Evolutionary conservation across 2,888 invertebrate genomes (phyloP).

Genomic region (Cordilura impudica): DNA sequence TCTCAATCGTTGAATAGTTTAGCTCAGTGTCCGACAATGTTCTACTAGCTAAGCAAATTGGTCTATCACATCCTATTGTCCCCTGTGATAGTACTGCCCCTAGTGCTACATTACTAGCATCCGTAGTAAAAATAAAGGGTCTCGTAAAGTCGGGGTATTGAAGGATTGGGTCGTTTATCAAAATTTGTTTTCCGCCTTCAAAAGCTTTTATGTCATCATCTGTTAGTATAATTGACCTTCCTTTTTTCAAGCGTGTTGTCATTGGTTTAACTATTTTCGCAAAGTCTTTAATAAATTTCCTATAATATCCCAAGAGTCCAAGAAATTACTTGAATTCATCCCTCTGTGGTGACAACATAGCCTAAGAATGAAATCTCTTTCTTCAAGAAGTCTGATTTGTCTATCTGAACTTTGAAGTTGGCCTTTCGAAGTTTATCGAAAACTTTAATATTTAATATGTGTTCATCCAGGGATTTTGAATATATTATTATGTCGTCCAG

Average conservation of each 20-base stretch:
- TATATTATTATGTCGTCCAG: no score
- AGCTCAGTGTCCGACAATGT: slow-evolving; percentile 62
- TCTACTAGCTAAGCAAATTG: slow-evolving; percentile 68
- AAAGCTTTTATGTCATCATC: slow-evolving; percentile 35
- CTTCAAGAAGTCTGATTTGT: not conserved
- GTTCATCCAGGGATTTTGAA: no score
- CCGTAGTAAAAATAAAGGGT: slow-evolving; percentile 69
- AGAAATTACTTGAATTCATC: no score
- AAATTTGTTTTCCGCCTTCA: slow-evolving; percentile 51
- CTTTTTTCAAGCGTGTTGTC: slow-evolving; percentile 49
- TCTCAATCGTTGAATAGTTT: slow-evolving; percentile 65
- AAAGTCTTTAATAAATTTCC: slow-evolving; percentile 20
- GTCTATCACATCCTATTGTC: slow-evolving; percentile 64
- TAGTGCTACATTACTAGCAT: slow-evolving; percentile 67
- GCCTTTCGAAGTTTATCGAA: slow-evolving; percentile 17
- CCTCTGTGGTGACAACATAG: slow-evolving; percentile 17
- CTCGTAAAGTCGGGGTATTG: slow-evolving; percentile 67
- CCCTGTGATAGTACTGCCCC: slow-evolving; percentile 69
- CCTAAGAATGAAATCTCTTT: slow-evolving; percentile 27
- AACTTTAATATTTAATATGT: slow-evolving; percentile 5
- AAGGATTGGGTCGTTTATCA: slow-evolving; percentile 51
- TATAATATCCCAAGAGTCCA: no score
- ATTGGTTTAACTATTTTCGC: slow-evolving; percentile 3
- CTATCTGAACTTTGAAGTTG: slow-evolving; percentile 34
- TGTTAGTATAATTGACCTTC: not conserved